These are phyloP conservation scores for Junonia oenone DNA, from an alignment of 2,888 invertebrate species.

Conservation along the genomic window DNA sequence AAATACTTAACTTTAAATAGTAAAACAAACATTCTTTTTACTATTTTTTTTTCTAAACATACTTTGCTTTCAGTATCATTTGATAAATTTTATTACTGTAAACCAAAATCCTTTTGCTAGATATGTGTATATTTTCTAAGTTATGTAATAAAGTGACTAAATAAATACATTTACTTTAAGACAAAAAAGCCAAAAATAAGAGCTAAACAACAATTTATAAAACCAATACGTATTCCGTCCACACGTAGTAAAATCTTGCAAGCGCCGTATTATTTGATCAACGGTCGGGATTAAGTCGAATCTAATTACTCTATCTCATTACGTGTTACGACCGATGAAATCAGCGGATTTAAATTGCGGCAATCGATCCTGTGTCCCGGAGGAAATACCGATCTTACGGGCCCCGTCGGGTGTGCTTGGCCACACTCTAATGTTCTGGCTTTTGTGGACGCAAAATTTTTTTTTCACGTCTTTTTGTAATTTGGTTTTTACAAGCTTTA, in stretches of 20 bases:
- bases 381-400: constrained; percentile 28
- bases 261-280: constrained; percentile 7
- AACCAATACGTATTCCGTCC: neutral
- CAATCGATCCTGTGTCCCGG: constrained; percentile 44
- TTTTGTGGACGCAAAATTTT: constrained; percentile 14
- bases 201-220: neutral
- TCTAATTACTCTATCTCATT: constrained; percentile 63
- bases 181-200: too few relatives aligned
- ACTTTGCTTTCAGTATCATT: too few relatives aligned
- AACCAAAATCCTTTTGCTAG: too few relatives aligned
- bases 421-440: constrained; percentile 23
- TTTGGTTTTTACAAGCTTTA: neutral
- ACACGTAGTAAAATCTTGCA: neutral
- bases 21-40: too few relatives aligned
- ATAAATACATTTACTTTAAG: too few relatives aligned
- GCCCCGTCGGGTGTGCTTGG: constrained; percentile 26
- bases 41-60: too few relatives aligned
- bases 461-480: neutral
- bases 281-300: constrained; percentile 40
- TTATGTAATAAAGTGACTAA: too few relatives aligned
- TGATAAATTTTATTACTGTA: too few relatives aligned
- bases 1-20: too few relatives aligned
- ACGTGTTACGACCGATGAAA: constrained; percentile 57
- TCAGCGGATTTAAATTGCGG: constrained; percentile 54
- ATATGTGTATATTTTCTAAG: too few relatives aligned